Percentiles rank a stretch among this genome's conserved stretches.
phyloP scores from a whole-genome alignment of 2,113 vertebrate genomes.

The Gorsachius goisagi region DNA sequence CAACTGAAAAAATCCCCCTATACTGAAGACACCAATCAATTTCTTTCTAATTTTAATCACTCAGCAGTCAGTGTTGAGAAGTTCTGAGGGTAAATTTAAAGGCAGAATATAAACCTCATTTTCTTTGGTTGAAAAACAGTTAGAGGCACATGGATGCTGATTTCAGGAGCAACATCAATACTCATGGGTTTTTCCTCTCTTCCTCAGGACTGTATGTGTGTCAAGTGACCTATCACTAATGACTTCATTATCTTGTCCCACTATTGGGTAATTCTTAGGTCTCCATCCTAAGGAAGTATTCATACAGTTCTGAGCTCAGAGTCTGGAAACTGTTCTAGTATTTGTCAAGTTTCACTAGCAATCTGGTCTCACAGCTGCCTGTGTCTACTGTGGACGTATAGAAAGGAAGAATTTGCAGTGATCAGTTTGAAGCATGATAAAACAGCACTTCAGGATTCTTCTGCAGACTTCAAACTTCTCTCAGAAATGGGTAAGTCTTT shows the following conservation, averaged over 20 bases:
- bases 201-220: rapidly evolving
- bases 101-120: background rate
- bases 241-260: background rate
- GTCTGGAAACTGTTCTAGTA: background rate
- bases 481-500: background rate
- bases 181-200: background rate
- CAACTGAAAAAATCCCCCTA: background rate
- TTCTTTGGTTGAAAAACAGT: background rate
- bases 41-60: background rate
- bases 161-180: background rate
- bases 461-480: background rate
- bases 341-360: background rate
- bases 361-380: background rate
- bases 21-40: background rate
- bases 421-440: background rate
- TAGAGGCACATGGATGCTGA: background rate
- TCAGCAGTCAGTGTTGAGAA: background rate
- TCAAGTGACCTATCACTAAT: background rate
- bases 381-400: background rate
- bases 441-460: background rate
- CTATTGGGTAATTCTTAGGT: background rate
- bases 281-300: background rate
- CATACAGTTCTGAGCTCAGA: background rate
- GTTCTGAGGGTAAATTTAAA: background rate
- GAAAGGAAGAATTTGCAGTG: background rate